Evolutionary conservation across 2,113 vertebrate species (phyloP), one percentile per base, ranked within the genome.

Genomic region (Halcyon malimbica): DNA sequence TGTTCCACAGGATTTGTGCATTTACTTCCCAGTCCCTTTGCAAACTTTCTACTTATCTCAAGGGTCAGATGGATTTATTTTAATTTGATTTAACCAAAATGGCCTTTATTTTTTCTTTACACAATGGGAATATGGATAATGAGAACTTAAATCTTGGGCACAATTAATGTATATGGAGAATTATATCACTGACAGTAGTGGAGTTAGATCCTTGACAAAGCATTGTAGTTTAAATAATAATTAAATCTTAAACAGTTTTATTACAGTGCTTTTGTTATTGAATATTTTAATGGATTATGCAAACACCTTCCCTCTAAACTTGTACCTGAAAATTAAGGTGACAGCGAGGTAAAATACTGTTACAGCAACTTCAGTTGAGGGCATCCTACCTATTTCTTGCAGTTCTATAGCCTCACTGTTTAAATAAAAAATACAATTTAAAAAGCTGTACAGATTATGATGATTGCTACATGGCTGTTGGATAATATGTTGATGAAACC

Each of bases 211-310:
- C 65, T 71, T 71, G 65, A 46, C 41, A 91, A 94, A 90, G 57
- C 39, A 42, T 28, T 91, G 42, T 53, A 79, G 39, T 71, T 89
- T 87, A 91, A 71, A 90, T 89, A 90, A 73, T 71, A 89, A 95
- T 96, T 87, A 88, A 44, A 71, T 75, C 59, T 65, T 89, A 41
- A 67, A 35, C 63, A 50, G 31, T 53, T 95, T 81, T 70, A 62
- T 86, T 91, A 29, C n/a, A 71, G 16, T 75, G 39, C 42, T 87
- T 91, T 81, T 91, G 10, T 74, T 62, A 57, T 21, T 92, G 87
- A 69, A 20, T 57, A 33, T 81, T 75, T 87, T 51, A 87, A 64
- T 54, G 17, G 25, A 50, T 91, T 81, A 17, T 64, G 48, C 87
- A 88, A 95, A 87, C 65, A 79, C 39, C 65, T 73, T 14, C 26